phyloP scores from a whole-genome alignment of 2,113 vertebrate species.

The Seriola quinqueradiata region DNA sequence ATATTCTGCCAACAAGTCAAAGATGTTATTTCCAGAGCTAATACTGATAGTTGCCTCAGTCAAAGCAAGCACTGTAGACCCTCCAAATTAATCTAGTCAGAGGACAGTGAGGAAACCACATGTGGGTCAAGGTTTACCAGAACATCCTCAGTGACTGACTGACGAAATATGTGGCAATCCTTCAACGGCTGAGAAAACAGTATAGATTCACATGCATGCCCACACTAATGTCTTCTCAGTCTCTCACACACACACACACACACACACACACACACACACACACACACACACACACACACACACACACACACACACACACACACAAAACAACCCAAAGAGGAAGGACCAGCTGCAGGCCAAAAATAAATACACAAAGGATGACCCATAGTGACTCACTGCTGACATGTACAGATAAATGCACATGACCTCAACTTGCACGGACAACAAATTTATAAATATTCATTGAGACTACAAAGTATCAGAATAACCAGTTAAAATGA shows the following conservation, averaged over 20 bases:
- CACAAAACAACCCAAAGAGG: slow-evolving; percentile 59
- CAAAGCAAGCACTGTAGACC: background rate
- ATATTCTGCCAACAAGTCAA: slow-evolving; percentile 13
- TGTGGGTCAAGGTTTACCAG: slow-evolving; percentile 69
- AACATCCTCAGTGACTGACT: slow-evolving; percentile 51
- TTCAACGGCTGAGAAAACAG: slow-evolving; percentile 75
- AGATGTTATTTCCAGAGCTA: background rate
- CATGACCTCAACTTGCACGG: slow-evolving; percentile 16
- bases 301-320: slow-evolving; percentile 6
- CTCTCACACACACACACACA: slow-evolving; percentile 23
- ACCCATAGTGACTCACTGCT: slow-evolving; percentile 70
- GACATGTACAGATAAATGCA: slow-evolving; percentile 65
- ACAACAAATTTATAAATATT: slow-evolving; percentile 12
- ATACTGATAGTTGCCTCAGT: background rate
- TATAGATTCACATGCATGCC: slow-evolving; percentile 40
- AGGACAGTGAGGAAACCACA: slow-evolving; percentile 35
- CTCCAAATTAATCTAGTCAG: background rate
- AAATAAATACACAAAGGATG: slow-evolving; percentile 81
- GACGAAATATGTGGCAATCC: slow-evolving; percentile 56
- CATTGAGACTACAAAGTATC: background rate
- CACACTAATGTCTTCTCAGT: slow-evolving; percentile 33
- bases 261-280: slow-evolving; percentile 26
- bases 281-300: background rate
- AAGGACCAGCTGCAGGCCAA: slow-evolving; percentile 79
- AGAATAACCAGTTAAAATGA: background rate